Evolutionary conservation across 2,113 vertebrate genomes (phyloP).

Genomic region (Xenus cinereus): DNA sequence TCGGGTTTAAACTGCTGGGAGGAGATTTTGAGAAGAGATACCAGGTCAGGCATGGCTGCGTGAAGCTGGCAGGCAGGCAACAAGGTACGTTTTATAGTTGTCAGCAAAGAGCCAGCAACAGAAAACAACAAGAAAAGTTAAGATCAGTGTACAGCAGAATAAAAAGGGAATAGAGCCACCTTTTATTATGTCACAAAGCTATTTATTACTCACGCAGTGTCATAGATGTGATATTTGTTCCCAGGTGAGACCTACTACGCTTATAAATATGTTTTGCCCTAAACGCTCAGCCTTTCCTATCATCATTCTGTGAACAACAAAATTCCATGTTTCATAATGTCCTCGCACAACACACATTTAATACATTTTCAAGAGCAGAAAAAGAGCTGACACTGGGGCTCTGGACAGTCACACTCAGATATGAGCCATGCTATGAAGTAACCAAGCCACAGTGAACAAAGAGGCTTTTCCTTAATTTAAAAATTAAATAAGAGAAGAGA

Average conservation of each 20-base stretch:
- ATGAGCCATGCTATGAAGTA: not conserved
- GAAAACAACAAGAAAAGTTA: not conserved
- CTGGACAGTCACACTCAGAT: not conserved
- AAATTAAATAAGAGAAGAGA: not conserved
- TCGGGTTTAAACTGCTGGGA: not conserved
- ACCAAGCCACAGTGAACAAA: not conserved
- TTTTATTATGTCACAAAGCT: not conserved
- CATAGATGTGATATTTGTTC: not conserved
- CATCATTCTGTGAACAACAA: not conserved
- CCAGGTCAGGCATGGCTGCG: not conserved
- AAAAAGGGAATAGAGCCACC: not conserved
- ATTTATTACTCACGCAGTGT: not conserved
- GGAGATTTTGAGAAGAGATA: not conserved
- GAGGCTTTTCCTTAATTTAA: not conserved
- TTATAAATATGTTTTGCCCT: not conserved
- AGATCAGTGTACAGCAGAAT: not conserved
- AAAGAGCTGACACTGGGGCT: not conserved
- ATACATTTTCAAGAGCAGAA: not conserved
- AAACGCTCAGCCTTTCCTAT: not conserved
- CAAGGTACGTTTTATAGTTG: not conserved
- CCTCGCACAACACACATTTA: not conserved
- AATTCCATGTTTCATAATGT: not conserved
- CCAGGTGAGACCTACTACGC: not conserved
- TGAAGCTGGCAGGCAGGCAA: not conserved
- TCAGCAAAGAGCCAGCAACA: not conserved